Evolutionary conservation across 2,797 vertebrate genomes (phyloP), one percentile per base, ranked within the genome.

Genomic region (Sebastes steindachneri): DNA sequence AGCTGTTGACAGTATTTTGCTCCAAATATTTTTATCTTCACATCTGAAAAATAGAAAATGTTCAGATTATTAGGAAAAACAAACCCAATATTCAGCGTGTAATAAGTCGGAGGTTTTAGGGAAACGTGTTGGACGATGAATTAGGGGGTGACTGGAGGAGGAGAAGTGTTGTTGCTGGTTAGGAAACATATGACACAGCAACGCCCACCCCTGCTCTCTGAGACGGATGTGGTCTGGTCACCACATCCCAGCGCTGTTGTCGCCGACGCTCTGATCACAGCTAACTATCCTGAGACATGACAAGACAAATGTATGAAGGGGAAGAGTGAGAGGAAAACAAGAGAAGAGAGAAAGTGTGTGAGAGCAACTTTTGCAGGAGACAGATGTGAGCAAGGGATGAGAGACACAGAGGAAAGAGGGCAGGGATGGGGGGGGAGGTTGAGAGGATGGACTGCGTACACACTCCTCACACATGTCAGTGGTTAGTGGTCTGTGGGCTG

Each of bases 391-490:
- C 23, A 8, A 76, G 51, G 82, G 84, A 85, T 79, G 90, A 84
- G 66, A 73, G 86, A 86, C 51, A 51, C 8, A 58, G 75, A 80
- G 64, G 45, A 70, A 25, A 62, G 48, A 41, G 68, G 66, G 71
- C 31, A 45, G 70, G 28, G 51, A 51, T 12, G 26, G 26, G 68
- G 35, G 35, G 75, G 76, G 67, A 41, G 64, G 51, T 2, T 14
- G 75, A 75, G 77, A 84, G 83, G 85, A 88, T 84, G 85, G 89
- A 79, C 83, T 79, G 75, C 54, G 14, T 64, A 85, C 93, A 93
- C 92, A 90, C 92, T 92, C 89, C 91, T 79, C 90, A 95, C 94
- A 95, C 93, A 94, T 96, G 95, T 94, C 92, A 94, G 93, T 93
- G 93, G 93, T 96, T 96, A 95, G 93, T 70, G 92, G 92, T 92